A percentile compares a stretch with the other conserved stretches of the same genome.
These are phyloP conservation scores for Lepus europaeus DNA, from an alignment of 2,113 vertebrate species.

Conservation along the genomic window DNA sequence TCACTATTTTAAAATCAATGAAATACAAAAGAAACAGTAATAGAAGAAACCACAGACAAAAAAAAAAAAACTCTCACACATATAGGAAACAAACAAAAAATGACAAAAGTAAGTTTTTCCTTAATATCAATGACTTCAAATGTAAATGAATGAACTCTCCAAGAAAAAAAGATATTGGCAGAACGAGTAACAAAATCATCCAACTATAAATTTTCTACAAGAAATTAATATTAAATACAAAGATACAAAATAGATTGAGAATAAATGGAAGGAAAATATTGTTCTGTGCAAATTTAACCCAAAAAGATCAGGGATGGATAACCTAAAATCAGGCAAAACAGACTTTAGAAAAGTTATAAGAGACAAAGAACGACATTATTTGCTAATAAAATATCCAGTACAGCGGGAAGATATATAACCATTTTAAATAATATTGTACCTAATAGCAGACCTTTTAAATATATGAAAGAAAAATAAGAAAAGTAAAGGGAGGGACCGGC, in stretches of 20 bases:
- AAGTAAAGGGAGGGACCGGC: not conserved
- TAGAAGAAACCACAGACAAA: not conserved
- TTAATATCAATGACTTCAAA: not conserved
- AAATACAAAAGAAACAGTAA: not conserved
- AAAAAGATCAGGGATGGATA: not conserved
- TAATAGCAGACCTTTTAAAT: not conserved
- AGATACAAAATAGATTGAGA: not conserved
- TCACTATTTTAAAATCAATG: not conserved
- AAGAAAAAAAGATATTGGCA: not conserved
- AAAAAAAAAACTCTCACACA: not conserved
- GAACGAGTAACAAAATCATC: not conserved
- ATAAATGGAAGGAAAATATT: not conserved
- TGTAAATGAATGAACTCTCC: not conserved
- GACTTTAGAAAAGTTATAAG: not conserved
- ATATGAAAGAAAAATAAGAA: not conserved
- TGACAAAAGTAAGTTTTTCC: not conserved
- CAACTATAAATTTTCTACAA: not conserved
- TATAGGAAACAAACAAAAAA: not conserved
- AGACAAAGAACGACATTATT: not conserved
- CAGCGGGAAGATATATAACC: not conserved
- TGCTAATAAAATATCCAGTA: not conserved
- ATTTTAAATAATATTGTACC: not conserved
- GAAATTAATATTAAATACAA: not conserved
- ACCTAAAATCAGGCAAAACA: not conserved
- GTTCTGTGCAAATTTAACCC: not conserved